Conservation (phyloP, 2,797 vertebrate species). For the Geotrypetes seraphini region DNA sequence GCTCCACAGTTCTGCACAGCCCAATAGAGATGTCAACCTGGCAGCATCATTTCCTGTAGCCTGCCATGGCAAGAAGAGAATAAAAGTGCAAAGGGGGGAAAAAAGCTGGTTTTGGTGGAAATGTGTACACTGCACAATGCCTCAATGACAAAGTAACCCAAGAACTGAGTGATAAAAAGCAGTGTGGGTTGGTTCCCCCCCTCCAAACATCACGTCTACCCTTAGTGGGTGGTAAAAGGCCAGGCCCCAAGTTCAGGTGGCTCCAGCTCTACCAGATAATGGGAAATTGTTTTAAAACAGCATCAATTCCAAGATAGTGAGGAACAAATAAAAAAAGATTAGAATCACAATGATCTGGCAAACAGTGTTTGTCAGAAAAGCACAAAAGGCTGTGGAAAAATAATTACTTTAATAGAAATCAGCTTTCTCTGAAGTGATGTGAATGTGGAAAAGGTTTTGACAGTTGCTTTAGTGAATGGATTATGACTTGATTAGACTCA, state of each 20-base stretch:
- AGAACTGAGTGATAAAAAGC: background rate
- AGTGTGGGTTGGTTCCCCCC: background rate
- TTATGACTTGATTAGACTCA: conserved; percentile 11
- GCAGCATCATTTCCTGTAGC: conserved; percentile 58
- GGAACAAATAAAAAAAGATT: conserved; percentile 50
- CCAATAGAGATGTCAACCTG: conserved; percentile 44
- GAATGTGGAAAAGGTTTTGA: conserved; percentile 14
- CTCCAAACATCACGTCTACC: conserved; percentile 23
- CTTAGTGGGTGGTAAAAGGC: conserved; percentile 37
- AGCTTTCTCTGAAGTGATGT: conserved; percentile 37
- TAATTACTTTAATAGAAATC: conserved; percentile 37
- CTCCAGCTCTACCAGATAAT: conserved; percentile 30
- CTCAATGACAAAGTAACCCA: conserved; percentile 41
- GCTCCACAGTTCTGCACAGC: conserved; percentile 13
- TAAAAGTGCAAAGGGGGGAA: too few relatives aligned
- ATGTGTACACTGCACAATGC: conserved; percentile 35
- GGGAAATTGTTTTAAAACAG: conserved; percentile 35
- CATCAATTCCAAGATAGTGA: conserved; percentile 30
- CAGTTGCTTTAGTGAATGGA: conserved; percentile 21
- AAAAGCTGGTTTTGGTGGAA: conserved; percentile 38
- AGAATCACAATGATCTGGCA: conserved; percentile 53
- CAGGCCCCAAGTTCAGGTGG: conserved; percentile 32
- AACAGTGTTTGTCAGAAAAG: conserved; percentile 49
- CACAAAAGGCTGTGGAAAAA: conserved; percentile 44
- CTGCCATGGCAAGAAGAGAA: too few relatives aligned